These are phyloP conservation scores for Eugnorisma glareosa DNA, from an alignment of 2,888 invertebrate genomes.

Conservation along the genomic window DNA sequence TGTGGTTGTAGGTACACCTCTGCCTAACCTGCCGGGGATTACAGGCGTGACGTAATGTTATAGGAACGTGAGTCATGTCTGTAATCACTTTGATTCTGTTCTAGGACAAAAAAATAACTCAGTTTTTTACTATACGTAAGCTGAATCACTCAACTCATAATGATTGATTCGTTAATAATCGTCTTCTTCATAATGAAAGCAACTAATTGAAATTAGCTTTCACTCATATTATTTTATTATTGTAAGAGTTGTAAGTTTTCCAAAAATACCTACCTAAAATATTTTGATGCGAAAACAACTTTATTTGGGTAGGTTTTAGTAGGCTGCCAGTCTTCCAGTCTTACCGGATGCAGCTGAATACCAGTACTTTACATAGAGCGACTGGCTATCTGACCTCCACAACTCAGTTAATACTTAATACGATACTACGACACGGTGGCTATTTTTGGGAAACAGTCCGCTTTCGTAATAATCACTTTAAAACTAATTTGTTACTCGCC, in stretches of 20 bases:
- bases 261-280: neutral
- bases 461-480: neutral
- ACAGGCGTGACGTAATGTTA: neutral
- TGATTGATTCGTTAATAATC: neutral
- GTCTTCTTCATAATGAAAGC: neutral
- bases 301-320: neutral
- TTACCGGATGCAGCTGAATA: no score
- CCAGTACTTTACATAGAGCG: no score
- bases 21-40: neutral
- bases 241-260: neutral
- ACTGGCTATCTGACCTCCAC: no score
- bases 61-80: neutral
- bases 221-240: neutral
- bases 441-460: neutral
- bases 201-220: neutral
- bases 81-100: neutral
- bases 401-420: no score
- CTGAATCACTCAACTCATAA: neutral
- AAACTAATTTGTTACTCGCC: neutral
- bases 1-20: neutral
- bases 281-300: neutral
- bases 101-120: neutral
- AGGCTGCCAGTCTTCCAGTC: no score
- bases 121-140: neutral
- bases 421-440: neutral